Evolutionary conservation across 64 coral and sea anemone species (phyloP), one percentile per base, ranked within the genome.

Genomic region (Pachyseris speciosa): DNA sequence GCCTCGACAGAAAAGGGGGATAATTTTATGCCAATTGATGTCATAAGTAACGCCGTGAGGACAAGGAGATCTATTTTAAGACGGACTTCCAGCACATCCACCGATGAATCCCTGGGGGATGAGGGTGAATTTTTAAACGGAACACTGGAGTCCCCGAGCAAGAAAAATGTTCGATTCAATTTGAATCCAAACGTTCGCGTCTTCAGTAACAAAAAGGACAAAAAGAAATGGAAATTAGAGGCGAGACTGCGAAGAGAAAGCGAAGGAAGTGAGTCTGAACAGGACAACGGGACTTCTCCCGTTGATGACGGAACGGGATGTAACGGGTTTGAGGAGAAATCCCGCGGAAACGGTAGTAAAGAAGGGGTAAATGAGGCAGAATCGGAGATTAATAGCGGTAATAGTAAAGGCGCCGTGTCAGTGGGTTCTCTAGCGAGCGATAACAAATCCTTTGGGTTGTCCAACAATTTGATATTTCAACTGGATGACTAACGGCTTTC

Each of bases 151-250:
- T 96, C 95, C 17, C 95, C 95, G 43, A 81, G 91, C 5, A 96
- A 93, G 58, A 92, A 93, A 55, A 91, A 91, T 29, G 95, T 96
- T 19, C 91, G 95, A 19, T 96, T 96, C 59, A 96, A 96, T 61
- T 72, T 96, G 3, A 96, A 96, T 37, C 91, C 85, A 20, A 92
- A 93, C 38, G 91, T 96, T 41, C 90, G 95, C 39, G 95, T 96
- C 16, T 96, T 96, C 37, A 96, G 95, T 50, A 96, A 96, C 74
- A 96, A 90, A 55, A 96, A 96, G 52, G 95, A 93, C 78, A 96
- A 96, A 52, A 80, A 89, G 31, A 96, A 87, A 64, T 63, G 95
- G 40, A 96, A 94, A 64, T 72, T 93, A 66, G 86, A 90, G 33
- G 78, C 80, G 27, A 50, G 43, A 47, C 28, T 91, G 37, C 61